Base-by-base conservation (phyloP, 2,113 vertebrate species). In the Gobiocypris rarus region DNA sequence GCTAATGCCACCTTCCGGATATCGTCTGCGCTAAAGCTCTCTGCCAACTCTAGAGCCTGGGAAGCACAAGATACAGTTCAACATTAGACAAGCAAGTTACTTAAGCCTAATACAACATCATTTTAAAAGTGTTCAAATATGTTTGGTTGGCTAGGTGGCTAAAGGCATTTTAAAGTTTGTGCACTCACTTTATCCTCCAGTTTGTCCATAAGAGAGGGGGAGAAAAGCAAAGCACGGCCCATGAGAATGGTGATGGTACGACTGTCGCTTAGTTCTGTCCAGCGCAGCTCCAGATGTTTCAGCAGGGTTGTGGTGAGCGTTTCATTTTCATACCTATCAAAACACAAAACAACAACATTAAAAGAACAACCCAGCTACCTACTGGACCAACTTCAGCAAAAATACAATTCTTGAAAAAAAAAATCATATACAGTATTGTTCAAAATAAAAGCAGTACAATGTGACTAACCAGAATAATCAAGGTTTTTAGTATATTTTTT, bases 121-220 rank as follows among this genome's bases (percentile, higher is more conserved):
- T 28, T 69, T 41, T 15, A 41, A 22, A 45, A 71, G 22, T 43
- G 5, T n/a, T 41, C 31, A 70, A 70, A 70, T 70, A 19, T 34
- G 14, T 54, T 75, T 31, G 19, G 5, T 34, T 58, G n/a, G 14
- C 22, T 61, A 31, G 48, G 0, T 34, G 14, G 28, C 9, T 48
- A 28, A 28, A n/a, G n/a, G 17, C 59, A 43, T 70, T 22, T 58
- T 15, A 15, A 24, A 48, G 48, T 9, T 5, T 28, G 34, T 28
- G 28, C 10, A 41, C 52, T 78, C 90, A 99, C 98, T 97, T 99
- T 99, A 88, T 99, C 97, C 84, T 98, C 96, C 75, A 99, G 92
- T 74, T 89, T 94, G 70, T 95, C 96, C 94, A 95, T 94, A 24
- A 99, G 88, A 0, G 90, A 7, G 0, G 93, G 92, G 0, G 96